A percentile compares a stretch with the other conserved stretches of the same genome.
Conservation (phyloP, 2,113 vertebrate species). For the Anhinga anhinga region DNA sequence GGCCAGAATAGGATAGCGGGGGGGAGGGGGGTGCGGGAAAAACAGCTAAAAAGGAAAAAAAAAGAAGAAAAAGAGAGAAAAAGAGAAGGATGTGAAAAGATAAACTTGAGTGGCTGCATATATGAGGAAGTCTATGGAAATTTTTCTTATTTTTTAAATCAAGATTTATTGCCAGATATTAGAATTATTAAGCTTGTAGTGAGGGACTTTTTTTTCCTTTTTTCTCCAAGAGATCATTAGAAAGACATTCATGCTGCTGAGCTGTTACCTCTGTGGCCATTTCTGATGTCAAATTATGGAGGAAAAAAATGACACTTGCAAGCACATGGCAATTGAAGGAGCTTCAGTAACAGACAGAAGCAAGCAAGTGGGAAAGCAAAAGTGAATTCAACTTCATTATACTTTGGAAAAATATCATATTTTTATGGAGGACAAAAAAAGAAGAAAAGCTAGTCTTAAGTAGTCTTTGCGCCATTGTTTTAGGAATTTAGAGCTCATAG, state of each 20-base stretch:
- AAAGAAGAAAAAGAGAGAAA: background rate
- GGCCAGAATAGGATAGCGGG: background rate
- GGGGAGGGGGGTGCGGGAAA: too few relatives aligned
- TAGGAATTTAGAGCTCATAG: slow-evolving; percentile 15
- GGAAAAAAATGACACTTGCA: slow-evolving; percentile 50
- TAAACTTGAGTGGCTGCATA: background rate
- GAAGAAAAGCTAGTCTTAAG: slow-evolving; percentile 53
- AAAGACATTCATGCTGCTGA: slow-evolving; percentile 51
- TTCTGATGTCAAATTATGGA: slow-evolving; percentile 69
- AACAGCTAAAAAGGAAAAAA: background rate
- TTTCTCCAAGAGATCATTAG: slow-evolving; percentile 57
- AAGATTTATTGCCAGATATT: slow-evolving; percentile 33
- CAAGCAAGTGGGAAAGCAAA: slow-evolving; percentile 20
- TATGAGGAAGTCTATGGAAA: slow-evolving; percentile 15
- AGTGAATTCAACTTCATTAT: slow-evolving; percentile 64
- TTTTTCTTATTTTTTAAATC: background rate
- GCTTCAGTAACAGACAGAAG: slow-evolving; percentile 27
- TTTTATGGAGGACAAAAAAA: background rate
- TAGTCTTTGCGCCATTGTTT: slow-evolving; percentile 41
- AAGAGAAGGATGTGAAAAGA: background rate
- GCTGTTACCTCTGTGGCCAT: slow-evolving; percentile 54
- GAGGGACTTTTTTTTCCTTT: background rate
- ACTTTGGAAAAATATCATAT: background rate
- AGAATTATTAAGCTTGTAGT: slow-evolving; percentile 46
- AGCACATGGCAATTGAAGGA: slow-evolving; percentile 13